Percentiles rank a stretch among this genome's conserved stretches.
Conservation (phyloP, 2,888 invertebrate genomes). For the Apomyelois bistriatella region DNA sequence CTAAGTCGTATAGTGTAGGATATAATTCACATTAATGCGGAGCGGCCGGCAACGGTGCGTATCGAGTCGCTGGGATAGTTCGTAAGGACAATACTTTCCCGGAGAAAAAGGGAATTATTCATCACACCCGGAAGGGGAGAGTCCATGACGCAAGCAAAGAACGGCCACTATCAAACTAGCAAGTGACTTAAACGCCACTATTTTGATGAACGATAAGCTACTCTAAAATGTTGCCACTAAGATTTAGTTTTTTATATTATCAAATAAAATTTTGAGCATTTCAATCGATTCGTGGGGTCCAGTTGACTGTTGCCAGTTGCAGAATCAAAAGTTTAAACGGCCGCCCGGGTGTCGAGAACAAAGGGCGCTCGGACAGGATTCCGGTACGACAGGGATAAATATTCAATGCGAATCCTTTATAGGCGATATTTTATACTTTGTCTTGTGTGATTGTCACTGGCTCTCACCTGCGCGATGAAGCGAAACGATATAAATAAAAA, state of each 20-base stretch:
- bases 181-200: constrained; percentile 39
- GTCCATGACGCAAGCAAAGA: constrained; percentile 76
- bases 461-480: constrained; percentile 70
- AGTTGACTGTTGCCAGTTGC: constrained; percentile 77
- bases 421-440: constrained; percentile 75
- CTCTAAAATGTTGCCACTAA: constrained; percentile 25
- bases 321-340: constrained; percentile 80
- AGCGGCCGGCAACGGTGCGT: constrained; percentile 70
- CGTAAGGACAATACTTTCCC: constrained; percentile 74
- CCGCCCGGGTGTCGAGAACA: constrained; percentile 73
- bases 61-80: constrained; percentile 74
- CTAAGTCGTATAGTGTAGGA: constrained; percentile 69
- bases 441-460: constrained; percentile 56
- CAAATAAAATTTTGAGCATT: constrained; percentile 32
- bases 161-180: constrained; percentile 57
- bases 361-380: constrained; percentile 71
- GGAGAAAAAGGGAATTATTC: constrained; percentile 79
- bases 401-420: constrained; percentile 79
- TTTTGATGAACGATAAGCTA: constrained; percentile 18
- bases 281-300: constrained; percentile 67
- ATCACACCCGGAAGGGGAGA: constrained; percentile 81
- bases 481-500: constrained; percentile 41
- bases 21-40: constrained; percentile 77
- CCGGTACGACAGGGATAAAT: constrained; percentile 65
- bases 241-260: constrained; percentile 28